A percentile compares a stretch with the other conserved stretches of the same genome.
Conservation (phyloP, 2,888 invertebrate species). For the Folsomia manolachei region DNA sequence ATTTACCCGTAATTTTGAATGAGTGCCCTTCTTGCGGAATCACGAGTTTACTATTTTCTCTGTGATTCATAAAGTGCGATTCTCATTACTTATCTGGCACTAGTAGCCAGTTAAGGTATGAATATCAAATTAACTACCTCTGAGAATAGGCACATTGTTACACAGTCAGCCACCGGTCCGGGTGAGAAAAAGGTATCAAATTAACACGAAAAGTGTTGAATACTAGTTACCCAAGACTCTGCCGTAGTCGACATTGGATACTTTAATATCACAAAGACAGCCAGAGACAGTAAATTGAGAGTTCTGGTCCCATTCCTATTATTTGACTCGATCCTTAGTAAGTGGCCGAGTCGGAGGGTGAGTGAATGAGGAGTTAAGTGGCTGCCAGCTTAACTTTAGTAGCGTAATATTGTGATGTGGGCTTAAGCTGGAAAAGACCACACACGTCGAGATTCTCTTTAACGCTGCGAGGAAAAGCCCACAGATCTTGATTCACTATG, state of each 20-base stretch:
- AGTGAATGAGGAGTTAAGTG: background rate
- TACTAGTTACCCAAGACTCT: too few species aligned
- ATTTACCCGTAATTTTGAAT: background rate
- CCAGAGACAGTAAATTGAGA: background rate
- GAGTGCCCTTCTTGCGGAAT: background rate
- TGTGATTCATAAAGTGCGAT: too few species aligned
- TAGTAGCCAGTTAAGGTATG: too few species aligned
- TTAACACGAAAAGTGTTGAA: background rate
- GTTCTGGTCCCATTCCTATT: background rate
- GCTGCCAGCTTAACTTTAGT: too few species aligned
- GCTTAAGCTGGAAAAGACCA: conserved; percentile 36
- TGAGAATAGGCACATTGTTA: background rate
- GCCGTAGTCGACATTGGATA: too few species aligned
- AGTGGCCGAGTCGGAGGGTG: background rate
- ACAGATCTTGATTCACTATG: too few species aligned
- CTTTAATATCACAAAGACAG: background rate
- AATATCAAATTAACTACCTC: too few species aligned
- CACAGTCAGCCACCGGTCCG: too few species aligned
- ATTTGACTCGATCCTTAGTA: background rate
- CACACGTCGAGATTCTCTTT: conserved; percentile 46
- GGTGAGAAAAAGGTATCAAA: background rate
- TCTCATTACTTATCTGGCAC: too few species aligned
- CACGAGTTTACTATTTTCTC: background rate
- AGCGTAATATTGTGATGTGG: background rate
- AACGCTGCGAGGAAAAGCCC: too few species aligned